A percentile compares a stretch with the other conserved stretches of the same genome.
Evolutionary conservation across 2,797 vertebrate genomes (phyloP).

Genomic region (Acridotheres tristis): DNA sequence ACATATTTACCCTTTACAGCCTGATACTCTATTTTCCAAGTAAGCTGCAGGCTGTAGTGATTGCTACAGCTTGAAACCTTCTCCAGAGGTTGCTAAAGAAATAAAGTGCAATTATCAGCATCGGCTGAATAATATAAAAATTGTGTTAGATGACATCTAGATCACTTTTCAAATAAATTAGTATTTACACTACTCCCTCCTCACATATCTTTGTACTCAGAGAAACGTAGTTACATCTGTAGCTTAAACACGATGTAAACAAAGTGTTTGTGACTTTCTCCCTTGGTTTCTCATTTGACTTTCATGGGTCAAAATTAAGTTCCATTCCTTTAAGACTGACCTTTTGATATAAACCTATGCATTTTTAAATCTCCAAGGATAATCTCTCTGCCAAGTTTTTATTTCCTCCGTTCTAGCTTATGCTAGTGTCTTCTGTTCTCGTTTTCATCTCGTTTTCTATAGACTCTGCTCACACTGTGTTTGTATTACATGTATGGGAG

Average conservation of each 20-base stretch:
- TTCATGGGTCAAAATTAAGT: neutral
- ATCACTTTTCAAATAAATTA: neutral
- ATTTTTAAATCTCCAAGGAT: neutral
- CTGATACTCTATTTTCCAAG: neutral
- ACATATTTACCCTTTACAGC: neutral
- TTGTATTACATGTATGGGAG: neutral
- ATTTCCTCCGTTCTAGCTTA: neutral
- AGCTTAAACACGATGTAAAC: neutral
- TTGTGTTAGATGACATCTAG: neutral
- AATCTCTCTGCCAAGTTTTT: neutral
- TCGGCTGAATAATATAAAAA: neutral
- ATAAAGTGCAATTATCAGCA: neutral
- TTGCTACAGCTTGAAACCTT: neutral
- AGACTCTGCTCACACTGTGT: neutral
- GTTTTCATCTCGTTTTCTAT: neutral
- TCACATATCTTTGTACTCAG: neutral
- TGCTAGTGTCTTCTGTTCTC: neutral
- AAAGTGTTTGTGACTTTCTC: neutral
- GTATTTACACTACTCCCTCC: neutral
- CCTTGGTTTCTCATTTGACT: neutral
- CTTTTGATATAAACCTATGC: neutral
- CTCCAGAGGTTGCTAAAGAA: constrained; percentile 43
- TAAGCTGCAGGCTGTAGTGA: neutral
- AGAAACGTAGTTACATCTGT: neutral
- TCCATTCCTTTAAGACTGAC: neutral